phyloP scores from a whole-genome alignment of 1,140 invertebrate genomes.

The Bombus balteatus region DNA sequence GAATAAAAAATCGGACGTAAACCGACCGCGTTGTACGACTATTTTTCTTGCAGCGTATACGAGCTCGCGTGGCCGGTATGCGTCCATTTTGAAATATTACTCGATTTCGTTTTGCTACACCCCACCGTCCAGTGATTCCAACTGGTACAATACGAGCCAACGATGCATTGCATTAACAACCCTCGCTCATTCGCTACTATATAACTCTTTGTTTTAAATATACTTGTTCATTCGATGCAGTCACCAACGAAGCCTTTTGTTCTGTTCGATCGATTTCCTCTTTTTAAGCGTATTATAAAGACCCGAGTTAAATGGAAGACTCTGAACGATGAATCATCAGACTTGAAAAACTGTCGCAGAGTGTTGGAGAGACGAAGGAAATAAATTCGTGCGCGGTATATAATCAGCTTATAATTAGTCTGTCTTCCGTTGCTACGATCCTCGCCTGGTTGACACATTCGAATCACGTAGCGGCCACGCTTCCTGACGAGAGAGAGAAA shows the following conservation, averaged over 20 bases:
- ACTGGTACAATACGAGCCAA: background rate
- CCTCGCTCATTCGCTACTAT: background rate
- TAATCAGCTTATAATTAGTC: slow-evolving; percentile 65
- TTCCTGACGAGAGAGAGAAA: slow-evolving; percentile 65
- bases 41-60: slow-evolving; percentile 7
- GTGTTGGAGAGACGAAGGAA: slow-evolving; percentile 31
- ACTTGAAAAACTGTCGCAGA: slow-evolving; percentile 27
- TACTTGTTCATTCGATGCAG: background rate
- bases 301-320: background rate
- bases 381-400: slow-evolving; percentile 36
- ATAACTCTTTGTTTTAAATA: background rate
- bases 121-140: background rate
- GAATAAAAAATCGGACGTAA: slow-evolving; percentile 13
- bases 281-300: background rate
- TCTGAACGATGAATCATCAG: slow-evolving; percentile 11
- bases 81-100: slow-evolving; percentile 2
- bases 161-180: background rate
- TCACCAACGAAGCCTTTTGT: background rate
- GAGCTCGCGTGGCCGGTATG: background rate
- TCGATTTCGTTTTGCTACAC: background rate
- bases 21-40: background rate
- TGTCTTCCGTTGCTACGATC: slow-evolving; percentile 13
- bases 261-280: background rate
- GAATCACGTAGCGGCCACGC: slow-evolving; percentile 72
- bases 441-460: slow-evolving; percentile 48